Percentiles rank a stretch among this genome's conserved stretches.
Conservation (phyloP, 2,888 invertebrate species). For the Hyposoter didymator region DNA sequence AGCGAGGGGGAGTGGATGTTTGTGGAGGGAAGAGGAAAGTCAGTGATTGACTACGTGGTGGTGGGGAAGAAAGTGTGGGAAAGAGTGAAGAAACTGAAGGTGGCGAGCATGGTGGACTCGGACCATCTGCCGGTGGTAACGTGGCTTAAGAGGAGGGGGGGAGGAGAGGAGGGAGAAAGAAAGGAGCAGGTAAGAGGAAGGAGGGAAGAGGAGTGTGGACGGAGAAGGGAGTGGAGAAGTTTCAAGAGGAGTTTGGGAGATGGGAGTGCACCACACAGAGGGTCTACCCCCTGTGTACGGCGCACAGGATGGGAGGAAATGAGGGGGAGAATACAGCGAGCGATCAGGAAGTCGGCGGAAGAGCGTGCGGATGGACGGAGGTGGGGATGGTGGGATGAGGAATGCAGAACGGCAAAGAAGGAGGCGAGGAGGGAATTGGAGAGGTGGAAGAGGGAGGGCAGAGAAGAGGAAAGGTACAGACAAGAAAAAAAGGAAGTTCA, state of each 20-base stretch:
- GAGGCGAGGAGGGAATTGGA: not conserved
- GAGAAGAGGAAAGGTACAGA: not conserved
- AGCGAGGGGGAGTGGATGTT: not conserved
- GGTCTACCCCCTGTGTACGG: too few species aligned
- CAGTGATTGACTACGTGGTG: constrained; percentile 63
- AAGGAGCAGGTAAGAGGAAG: not conserved
- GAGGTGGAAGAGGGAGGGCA: not conserved
- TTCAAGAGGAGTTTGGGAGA: too few species aligned
- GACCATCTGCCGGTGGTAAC: too few species aligned
- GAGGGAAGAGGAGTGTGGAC: too few species aligned
- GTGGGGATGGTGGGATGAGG: constrained; percentile 12
- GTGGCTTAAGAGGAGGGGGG: too few species aligned
- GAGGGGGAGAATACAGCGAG: not conserved
- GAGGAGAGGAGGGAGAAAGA: too few species aligned
- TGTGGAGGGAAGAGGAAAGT: constrained; percentile 22
- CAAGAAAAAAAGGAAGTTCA: constrained; percentile 36
- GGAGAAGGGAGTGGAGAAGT: not conserved
- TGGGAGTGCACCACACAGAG: too few species aligned
- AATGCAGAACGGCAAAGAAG: not conserved
- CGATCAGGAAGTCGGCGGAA: constrained; percentile 21
- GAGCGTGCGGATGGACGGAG: not conserved
- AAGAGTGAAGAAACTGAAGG: not conserved
- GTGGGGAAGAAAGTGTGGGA: constrained; percentile 25
- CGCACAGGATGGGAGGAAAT: not conserved
- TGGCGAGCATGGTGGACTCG: too few species aligned